phyloP scores from a whole-genome alignment of 2,888 invertebrate species.

The Tenthredo scrophulariae region DNA sequence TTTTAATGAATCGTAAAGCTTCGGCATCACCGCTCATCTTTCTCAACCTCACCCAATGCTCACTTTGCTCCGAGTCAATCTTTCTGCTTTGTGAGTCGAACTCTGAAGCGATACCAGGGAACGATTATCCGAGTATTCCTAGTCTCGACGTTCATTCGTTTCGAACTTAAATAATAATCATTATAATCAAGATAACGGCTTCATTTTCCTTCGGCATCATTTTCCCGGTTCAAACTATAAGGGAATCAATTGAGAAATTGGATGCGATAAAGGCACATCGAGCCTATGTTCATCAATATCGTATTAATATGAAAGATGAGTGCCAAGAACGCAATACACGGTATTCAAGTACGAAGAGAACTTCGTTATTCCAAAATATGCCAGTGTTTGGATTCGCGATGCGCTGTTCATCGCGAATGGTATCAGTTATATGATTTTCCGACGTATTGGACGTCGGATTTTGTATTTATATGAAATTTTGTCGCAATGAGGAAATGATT shows the following conservation, averaged over 20 bases:
- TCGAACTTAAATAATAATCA: neutral
- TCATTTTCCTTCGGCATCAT: neutral
- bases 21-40: slow-evolving; percentile 59
- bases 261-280: too few relatives aligned
- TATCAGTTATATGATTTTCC: too few relatives aligned
- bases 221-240: neutral
- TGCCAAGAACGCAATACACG: too few relatives aligned
- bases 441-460: too few relatives aligned
- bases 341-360: too few relatives aligned
- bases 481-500: too few relatives aligned
- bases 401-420: too few relatives aligned
- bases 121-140: neutral
- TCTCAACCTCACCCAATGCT: neutral
- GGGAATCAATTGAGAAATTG: neutral
- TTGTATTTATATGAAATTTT: too few relatives aligned
- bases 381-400: too few relatives aligned
- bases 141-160: neutral
- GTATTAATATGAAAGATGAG: neutral
- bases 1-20: slow-evolving; percentile 74
- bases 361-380: too few relatives aligned
- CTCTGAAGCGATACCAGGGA: neutral
- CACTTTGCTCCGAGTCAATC: slow-evolving; percentile 40
- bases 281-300: neutral
- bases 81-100: neutral
- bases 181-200: neutral